Percentiles rank a stretch among this genome's conserved stretches.
These are phyloP conservation scores for Manacus vitellinus DNA, from an alignment of 2,113 vertebrate species.

Conservation along the genomic window DNA sequence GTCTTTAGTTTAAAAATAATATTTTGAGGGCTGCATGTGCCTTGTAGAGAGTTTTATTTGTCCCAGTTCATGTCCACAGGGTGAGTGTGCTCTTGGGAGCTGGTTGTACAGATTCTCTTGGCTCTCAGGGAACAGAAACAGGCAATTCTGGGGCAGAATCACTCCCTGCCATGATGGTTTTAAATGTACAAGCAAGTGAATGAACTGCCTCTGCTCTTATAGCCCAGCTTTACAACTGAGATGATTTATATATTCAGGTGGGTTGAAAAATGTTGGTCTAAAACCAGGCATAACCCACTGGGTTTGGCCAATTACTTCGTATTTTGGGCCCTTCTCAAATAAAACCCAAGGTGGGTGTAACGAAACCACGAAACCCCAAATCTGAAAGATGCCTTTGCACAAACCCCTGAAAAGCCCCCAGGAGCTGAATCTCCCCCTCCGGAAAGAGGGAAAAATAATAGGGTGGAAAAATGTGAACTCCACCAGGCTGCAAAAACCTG, in stretches of 20 bases:
- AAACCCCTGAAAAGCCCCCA: neutral
- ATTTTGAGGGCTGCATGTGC: neutral
- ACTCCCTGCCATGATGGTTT: neutral
- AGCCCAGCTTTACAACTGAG: neutral
- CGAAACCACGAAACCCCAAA: neutral
- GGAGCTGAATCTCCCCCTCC: neutral
- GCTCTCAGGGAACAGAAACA: neutral
- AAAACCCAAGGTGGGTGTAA: neutral
- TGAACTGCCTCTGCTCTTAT: neutral
- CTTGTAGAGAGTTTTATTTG: neutral
- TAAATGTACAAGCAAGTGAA: neutral
- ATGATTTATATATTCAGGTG: slow-evolving; percentile 22
- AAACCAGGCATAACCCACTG: neutral
- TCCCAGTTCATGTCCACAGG: neutral
- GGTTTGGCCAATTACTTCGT: neutral
- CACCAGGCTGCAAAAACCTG: neutral
- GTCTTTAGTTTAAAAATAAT: neutral
- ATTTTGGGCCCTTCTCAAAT: neutral
- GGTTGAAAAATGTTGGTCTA: neutral
- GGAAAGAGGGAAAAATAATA: neutral
- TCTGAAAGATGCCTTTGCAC: neutral
- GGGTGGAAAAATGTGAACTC: neutral
- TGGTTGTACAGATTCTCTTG: neutral
- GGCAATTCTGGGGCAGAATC: neutral
- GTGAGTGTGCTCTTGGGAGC: neutral